Evolutionary conservation across 1,140 invertebrate species (phyloP), one percentile per base, ranked within the genome.

Genomic region (Bradysia coprophila): DNA sequence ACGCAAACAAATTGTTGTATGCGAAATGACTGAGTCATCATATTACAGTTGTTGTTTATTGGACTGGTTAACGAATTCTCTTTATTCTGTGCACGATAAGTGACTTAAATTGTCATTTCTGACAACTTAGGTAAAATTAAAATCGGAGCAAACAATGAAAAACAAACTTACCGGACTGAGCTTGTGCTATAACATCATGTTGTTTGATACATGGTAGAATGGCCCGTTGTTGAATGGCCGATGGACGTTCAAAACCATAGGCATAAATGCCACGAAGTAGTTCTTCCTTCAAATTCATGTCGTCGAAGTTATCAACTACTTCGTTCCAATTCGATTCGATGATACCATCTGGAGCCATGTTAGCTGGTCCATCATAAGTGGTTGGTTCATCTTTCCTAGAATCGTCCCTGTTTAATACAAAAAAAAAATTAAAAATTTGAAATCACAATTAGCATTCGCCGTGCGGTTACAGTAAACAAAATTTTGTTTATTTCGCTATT

Each of bases 241-340:
- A 97, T 43, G 94, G 94, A 59, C 95, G 95, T 63, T 98, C 93
- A 71, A 97, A 98, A 77, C 93, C 93, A 72, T 96, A 96, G 46
- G 87, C 88, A 65, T 95, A 98, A 49, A 98, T 96, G 64, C 93
- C 93, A 62, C 93, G 70, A 3, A 97, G 66, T n/a, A 98, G 71
- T 56, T 89, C 80, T 60, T 89, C 82, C 56, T 86, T 88, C 42
- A 98, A 68, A 52, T 82, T 78, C 92, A 98, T 97, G 60, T 95
- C 84, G 73, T 98, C 93, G 62, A 98, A 98, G 59, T 81, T 92
- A 52, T 93, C 90, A 40, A 89, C 78, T 47, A 95, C 71, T 64
- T 79, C 69, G 55, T 79, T 72, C 73, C 76, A 79, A 52, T 76
- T 78, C 46, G 76, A 75, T 53, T 79, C 75, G 54, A 82, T 75